These are phyloP conservation scores for Drosophila rufa DNA, from an alignment of 1,140 invertebrate genomes.

Conservation along the genomic window DNA sequence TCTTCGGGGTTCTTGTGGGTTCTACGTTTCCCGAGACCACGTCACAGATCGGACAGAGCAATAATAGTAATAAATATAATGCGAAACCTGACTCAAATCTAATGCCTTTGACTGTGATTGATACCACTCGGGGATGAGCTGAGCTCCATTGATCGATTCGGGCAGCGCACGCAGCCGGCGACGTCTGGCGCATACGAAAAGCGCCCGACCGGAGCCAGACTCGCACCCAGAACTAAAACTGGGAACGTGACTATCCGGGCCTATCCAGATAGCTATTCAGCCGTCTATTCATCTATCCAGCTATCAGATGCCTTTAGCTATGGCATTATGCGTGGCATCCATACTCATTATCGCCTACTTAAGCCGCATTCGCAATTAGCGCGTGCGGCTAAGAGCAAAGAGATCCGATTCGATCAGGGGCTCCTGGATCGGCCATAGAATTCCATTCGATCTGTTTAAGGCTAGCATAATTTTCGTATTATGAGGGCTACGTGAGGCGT, in stretches of 20 bases:
- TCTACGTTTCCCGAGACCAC: constrained; percentile 15
- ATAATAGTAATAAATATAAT: constrained; percentile 30
- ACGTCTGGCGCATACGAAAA: constrained; percentile 65
- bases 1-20: no score
- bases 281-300: constrained; percentile 3
- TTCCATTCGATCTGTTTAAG: constrained; percentile 56
- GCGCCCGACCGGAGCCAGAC: constrained; percentile 1
- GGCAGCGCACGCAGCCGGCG: constrained; percentile 54
- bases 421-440: constrained; percentile 24
- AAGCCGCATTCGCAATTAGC: constrained; percentile 61
- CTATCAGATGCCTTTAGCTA: constrained; percentile 35
- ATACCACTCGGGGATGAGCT: constrained; percentile 25
- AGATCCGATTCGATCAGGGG: constrained; percentile 27
- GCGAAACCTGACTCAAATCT: constrained; percentile 61
- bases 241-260: constrained; percentile 68
- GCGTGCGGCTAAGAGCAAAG: constrained; percentile 50
- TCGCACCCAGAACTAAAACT: constrained; percentile 33
- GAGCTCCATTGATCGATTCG: constrained; percentile 73
- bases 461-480: constrained; percentile 71
- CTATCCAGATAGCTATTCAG: background rate
- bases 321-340: constrained; percentile 72
- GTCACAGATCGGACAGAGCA: constrained; percentile 29
- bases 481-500: constrained; percentile 63
- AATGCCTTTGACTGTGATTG: constrained; percentile 45
- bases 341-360: constrained; percentile 65